Evolutionary conservation across 2,113 vertebrate genomes (phyloP).

Genomic region (Asarcornis scutulata): DNA sequence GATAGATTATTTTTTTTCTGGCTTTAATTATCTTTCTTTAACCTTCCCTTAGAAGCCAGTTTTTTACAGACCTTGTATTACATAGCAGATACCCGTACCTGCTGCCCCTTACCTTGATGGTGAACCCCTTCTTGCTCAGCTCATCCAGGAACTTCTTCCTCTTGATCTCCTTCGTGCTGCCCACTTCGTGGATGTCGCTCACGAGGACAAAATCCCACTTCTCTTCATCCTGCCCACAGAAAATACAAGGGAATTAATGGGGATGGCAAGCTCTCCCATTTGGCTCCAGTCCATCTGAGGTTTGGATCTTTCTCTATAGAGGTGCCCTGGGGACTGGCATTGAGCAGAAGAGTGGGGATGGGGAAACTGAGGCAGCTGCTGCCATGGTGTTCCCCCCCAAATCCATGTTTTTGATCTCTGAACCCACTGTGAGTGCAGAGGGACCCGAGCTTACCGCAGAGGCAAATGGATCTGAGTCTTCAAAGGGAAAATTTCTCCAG

Average conservation of each 20-base stretch:
- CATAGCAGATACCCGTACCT: too few relatives aligned
- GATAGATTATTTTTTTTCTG: too few relatives aligned
- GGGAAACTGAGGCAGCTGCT: neutral
- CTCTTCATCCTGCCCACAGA: constrained; percentile 27
- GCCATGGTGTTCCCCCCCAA: neutral
- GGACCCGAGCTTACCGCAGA: neutral
- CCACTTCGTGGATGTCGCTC: constrained; percentile 36
- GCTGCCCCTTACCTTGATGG: constrained; percentile 76
- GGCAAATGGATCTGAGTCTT: neutral
- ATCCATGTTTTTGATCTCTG: neutral
- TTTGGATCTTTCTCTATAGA: neutral
- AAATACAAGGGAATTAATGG: neutral
- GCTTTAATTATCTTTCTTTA: neutral
- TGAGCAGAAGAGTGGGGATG: neutral
- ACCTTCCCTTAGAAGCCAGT: neutral
- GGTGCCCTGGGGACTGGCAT: neutral
- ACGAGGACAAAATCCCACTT: constrained; percentile 87
- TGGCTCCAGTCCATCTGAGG: neutral
- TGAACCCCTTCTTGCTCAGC: constrained; percentile 80
- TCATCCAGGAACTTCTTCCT: constrained; percentile 79
- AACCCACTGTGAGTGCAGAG: fast-evolving
- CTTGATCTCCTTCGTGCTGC: constrained; percentile 34
- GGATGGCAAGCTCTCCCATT: neutral
- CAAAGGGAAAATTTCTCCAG: neutral
- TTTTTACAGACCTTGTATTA: neutral